Percentiles rank a stretch among this genome's conserved stretches.
Evolutionary conservation across 1,140 invertebrate genomes (phyloP).

Genomic region (Heliconius hewitsoni): DNA sequence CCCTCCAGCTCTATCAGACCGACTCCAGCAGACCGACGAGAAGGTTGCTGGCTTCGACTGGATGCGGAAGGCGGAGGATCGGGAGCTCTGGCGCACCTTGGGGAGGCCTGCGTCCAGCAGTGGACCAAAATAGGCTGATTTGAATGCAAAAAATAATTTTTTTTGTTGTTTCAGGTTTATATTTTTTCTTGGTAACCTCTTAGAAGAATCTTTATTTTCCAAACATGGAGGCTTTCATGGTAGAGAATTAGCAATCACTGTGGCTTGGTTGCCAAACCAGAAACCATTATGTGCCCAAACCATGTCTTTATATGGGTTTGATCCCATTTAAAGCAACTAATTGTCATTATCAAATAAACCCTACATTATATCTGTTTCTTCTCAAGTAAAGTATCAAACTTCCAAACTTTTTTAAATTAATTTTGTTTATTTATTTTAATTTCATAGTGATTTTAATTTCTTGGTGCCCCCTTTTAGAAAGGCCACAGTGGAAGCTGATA

Average conservation of each 20-base stretch:
- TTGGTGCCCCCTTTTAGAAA: neutral
- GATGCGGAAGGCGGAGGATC: too few species aligned
- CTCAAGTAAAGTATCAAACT: neutral
- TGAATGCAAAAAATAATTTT: too few species aligned
- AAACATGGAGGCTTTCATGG: neutral
- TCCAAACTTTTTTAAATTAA: neutral
- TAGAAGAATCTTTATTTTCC: neutral
- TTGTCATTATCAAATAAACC: neutral
- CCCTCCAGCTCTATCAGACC: too few species aligned
- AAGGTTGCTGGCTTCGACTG: too few species aligned
- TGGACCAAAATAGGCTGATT: too few species aligned
- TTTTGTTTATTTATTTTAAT: too few species aligned
- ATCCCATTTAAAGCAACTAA: neutral
- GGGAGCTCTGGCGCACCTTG: too few species aligned
- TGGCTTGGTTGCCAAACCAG: neutral
- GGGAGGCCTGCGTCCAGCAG: too few species aligned
- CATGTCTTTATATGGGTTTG: neutral
- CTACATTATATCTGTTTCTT: neutral
- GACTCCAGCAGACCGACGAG: too few species aligned
- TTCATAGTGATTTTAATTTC: too few species aligned
- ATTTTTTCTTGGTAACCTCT: neutral
- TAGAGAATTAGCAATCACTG: neutral
- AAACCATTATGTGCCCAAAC: neutral
- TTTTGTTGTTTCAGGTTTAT: too few species aligned
- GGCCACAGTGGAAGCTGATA: neutral